Percentiles rank a stretch among this genome's conserved stretches.
Evolutionary conservation across 1,140 invertebrate species (phyloP).

Genomic region (Drosophila eugracilis): DNA sequence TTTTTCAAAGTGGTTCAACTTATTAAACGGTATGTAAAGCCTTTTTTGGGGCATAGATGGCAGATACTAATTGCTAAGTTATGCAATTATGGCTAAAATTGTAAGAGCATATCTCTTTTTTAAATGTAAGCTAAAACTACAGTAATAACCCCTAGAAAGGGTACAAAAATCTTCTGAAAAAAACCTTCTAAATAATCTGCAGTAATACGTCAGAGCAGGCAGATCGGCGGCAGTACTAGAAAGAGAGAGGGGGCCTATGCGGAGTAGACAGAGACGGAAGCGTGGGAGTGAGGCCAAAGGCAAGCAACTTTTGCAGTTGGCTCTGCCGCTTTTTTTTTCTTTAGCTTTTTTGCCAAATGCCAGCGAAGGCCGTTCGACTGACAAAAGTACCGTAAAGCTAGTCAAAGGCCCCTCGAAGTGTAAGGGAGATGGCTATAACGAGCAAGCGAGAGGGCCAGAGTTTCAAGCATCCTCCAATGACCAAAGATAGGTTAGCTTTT

Average conservation of each 20-base stretch:
- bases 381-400: conserved; percentile 70
- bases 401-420: conserved; percentile 12
- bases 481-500: conserved; percentile 39
- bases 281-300: conserved; percentile 53
- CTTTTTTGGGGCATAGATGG: background rate
- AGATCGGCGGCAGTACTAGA: conserved; percentile 6
- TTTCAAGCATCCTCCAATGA: conserved; percentile 50
- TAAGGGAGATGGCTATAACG: background rate
- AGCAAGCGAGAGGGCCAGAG: background rate
- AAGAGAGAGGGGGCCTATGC: background rate
- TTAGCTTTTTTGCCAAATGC: conserved; percentile 70
- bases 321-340: conserved; percentile 19
- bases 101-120: too few relatives aligned
- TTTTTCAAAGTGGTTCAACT: background rate
- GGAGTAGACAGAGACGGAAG: background rate
- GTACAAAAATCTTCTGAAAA: background rate
- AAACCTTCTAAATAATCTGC: conserved; percentile 30
- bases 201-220: conserved; percentile 30
- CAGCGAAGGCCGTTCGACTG: conserved; percentile 69
- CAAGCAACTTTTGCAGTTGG: conserved; percentile 67
- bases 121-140: background rate
- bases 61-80: background rate
- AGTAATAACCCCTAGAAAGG: background rate
- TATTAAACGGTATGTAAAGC: background rate
- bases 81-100: background rate